Evolutionary conservation across 2,113 vertebrate species (phyloP).

Genomic region (Orientallactaga bullata): DNA sequence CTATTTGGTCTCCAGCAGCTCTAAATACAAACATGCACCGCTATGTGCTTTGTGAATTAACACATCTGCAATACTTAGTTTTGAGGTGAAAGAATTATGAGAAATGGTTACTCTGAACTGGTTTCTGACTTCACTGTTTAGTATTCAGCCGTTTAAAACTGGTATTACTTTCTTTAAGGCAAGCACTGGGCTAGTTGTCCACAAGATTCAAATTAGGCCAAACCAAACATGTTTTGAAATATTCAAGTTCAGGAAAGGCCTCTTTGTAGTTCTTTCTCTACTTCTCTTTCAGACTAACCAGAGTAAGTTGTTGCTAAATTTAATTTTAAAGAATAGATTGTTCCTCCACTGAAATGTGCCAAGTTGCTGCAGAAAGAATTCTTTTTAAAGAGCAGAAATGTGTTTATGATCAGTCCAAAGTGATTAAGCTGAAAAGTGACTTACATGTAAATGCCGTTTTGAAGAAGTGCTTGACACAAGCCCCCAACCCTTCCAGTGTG

Average conservation of each 20-base stretch:
- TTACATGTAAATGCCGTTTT: slow-evolving; percentile 55
- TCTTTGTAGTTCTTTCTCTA: slow-evolving; percentile 66
- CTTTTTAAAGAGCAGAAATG: slow-evolving; percentile 77
- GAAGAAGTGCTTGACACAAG: slow-evolving; percentile 56
- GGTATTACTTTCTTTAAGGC: slow-evolving; percentile 56
- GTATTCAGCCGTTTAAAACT: slow-evolving; percentile 65
- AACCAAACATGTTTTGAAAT: slow-evolving; percentile 81
- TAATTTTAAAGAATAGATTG: slow-evolving; percentile 76
- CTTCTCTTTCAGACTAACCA: slow-evolving; percentile 75
- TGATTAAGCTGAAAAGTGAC: slow-evolving; percentile 68
- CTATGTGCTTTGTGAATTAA: slow-evolving; percentile 14
- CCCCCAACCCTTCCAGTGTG: slow-evolving; percentile 39
- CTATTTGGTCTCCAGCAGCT: slow-evolving; percentile 30
- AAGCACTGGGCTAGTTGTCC: slow-evolving; percentile 63
- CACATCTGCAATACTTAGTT: slow-evolving; percentile 58
- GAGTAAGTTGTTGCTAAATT: slow-evolving; percentile 79
- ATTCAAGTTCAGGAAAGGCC: slow-evolving; percentile 73
- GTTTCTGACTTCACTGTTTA: slow-evolving; percentile 12
- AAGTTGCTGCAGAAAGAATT: slow-evolving; percentile 77
- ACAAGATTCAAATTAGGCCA: slow-evolving; percentile 78
- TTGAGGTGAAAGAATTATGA: slow-evolving; percentile 67
- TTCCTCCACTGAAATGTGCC: slow-evolving; percentile 72
- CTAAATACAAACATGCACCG: slow-evolving; percentile 20
- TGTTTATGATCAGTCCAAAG: slow-evolving; percentile 75
- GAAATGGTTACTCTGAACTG: slow-evolving; percentile 9